These are phyloP conservation scores for Cerastis rubricosa DNA, from an alignment of 2,888 invertebrate species.

Conservation along the genomic window DNA sequence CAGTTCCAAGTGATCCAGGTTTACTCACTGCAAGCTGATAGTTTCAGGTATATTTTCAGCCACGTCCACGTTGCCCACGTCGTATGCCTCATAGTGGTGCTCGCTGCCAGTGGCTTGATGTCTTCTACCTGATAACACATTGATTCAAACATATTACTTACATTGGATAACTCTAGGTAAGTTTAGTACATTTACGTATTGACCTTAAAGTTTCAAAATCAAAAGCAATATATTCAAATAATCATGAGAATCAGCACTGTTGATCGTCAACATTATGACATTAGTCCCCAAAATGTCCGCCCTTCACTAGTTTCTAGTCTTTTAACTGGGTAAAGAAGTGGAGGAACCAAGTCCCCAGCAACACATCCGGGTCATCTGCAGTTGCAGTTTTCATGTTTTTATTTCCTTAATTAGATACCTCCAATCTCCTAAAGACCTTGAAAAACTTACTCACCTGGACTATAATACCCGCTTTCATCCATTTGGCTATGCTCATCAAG, in stretches of 20 bases:
- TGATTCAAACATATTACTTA: neutral
- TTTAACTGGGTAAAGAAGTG: neutral
- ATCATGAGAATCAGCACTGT: neutral
- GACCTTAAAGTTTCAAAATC: neutral
- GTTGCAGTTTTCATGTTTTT: neutral
- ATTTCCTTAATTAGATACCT: neutral
- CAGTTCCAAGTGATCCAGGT: neutral
- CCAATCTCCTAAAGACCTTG: neutral
- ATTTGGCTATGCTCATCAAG: conserved; percentile 88
- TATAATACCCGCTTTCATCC: conserved; percentile 89
- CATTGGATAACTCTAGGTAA: neutral
- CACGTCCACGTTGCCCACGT: conserved; percentile 77
- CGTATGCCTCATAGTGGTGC: conserved; percentile 85
- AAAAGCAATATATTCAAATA: neutral
- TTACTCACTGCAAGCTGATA: conserved; percentile 81
- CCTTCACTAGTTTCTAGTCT: neutral
- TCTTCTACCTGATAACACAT: conserved; percentile 77
- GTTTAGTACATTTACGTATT: neutral
- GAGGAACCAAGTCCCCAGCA: neutral
- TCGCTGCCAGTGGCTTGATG: conserved; percentile 76
- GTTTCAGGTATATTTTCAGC: conserved; percentile 85
- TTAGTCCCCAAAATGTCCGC: neutral
- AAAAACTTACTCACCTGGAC: conserved; percentile 79
- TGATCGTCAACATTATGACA: neutral
- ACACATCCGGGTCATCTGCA: neutral